Evolutionary conservation across 2,113 vertebrate genomes (phyloP).

Genomic region (Nanger granti): DNA sequence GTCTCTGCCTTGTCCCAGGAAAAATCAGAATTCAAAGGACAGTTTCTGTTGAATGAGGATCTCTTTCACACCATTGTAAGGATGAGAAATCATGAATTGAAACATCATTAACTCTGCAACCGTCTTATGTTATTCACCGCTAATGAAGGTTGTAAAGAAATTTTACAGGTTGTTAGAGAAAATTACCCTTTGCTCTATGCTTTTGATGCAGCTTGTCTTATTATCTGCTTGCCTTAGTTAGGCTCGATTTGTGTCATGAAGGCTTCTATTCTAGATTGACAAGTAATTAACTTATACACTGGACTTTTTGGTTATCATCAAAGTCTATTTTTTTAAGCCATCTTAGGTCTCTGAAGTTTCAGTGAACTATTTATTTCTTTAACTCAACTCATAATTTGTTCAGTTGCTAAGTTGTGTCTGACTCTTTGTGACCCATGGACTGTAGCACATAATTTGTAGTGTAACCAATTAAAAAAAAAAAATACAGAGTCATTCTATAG

Average conservation of each 20-base stretch:
- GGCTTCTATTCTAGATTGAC: slow-evolving; percentile 10
- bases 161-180: slow-evolving; percentile 16
- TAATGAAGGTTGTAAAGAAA: neutral
- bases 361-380: neutral
- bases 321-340: neutral
- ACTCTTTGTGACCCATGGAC: neutral
- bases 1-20: neutral
- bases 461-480: neutral
- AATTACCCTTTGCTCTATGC: neutral
- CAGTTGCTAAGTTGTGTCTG: neutral
- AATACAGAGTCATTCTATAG: neutral
- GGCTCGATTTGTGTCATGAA: neutral
- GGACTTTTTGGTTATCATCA: neutral
- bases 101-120: neutral
- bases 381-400: neutral
- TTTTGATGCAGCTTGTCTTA: neutral
- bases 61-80: neutral
- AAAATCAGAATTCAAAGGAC: neutral
- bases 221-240: neutral
- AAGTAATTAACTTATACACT: neutral
- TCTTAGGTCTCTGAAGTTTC: neutral
- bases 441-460: neutral
- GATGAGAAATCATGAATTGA: neutral
- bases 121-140: neutral
- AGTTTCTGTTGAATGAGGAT: neutral